These are phyloP conservation scores for Thereuonema tuberculata DNA, from an alignment of 1,140 invertebrate genomes.

Conservation along the genomic window DNA sequence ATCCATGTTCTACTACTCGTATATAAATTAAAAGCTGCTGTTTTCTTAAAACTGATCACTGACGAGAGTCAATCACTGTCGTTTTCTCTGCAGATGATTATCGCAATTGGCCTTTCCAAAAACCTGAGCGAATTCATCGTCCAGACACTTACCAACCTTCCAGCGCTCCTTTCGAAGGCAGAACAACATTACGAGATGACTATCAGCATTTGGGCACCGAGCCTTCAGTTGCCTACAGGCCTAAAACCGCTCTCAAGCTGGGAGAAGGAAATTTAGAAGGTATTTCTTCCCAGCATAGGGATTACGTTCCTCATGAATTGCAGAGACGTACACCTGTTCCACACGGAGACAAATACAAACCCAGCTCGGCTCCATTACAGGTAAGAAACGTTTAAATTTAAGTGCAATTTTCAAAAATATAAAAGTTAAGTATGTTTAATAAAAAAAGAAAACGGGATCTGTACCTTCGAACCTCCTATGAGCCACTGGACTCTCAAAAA, in stretches of 20 bases:
- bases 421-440: too few species aligned
- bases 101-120: neutral
- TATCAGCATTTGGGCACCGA: neutral
- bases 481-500: too few species aligned
- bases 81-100: constrained; percentile 1
- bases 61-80: too few species aligned
- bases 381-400: too few species aligned
- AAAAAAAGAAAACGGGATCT: too few species aligned
- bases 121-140: neutral
- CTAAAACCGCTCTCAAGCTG: neutral
- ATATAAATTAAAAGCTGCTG: too few species aligned
- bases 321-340: neutral
- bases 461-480: too few species aligned
- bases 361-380: constrained; percentile 18
- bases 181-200: neutral
- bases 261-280: neutral
- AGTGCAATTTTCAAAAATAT: too few species aligned
- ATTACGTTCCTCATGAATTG: neutral
- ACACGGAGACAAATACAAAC: neutral
- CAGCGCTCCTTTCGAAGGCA: neutral
- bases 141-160: neutral
- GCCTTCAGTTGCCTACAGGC: neutral
- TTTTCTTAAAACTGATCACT: too few species aligned
- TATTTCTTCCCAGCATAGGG: neutral
- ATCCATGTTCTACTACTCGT: too few species aligned